These are phyloP conservation scores for Notoglanidium macrostoma DNA, from an alignment of 2,797 vertebrate genomes.

Conservation along the genomic window DNA sequence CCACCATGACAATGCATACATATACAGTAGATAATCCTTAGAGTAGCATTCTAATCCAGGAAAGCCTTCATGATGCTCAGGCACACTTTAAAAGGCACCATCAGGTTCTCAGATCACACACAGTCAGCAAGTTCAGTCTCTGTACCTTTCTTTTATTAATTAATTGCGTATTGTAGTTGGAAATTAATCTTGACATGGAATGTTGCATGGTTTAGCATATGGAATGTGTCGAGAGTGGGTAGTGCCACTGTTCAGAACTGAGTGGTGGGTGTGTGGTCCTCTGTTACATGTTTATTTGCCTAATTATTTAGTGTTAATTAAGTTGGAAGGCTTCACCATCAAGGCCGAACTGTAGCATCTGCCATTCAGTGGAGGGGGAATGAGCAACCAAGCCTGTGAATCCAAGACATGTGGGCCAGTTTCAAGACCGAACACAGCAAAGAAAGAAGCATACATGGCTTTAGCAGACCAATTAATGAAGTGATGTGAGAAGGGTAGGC, in stretches of 20 bases:
- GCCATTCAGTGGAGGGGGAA: conserved; percentile 60
- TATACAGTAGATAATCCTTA: conserved; percentile 8
- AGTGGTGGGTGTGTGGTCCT: conserved; percentile 53
- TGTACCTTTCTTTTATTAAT: conserved; percentile 45
- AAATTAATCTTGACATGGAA: conserved; percentile 37
- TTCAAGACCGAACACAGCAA: conserved; percentile 48
- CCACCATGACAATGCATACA: conserved; percentile 21
- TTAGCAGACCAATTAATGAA: conserved; percentile 71
- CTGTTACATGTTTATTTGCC: conserved; percentile 67
- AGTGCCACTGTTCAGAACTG: conserved; percentile 41
- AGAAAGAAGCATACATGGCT: conserved; percentile 54
- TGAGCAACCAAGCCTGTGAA: conserved; percentile 43
- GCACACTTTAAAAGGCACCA: not conserved
- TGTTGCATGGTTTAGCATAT: conserved; percentile 36
- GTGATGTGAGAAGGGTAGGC: conserved; percentile 60
- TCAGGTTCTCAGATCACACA: conserved; percentile 19
- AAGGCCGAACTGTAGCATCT: conserved; percentile 71
- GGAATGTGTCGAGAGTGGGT: conserved; percentile 40
- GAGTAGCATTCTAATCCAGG: conserved; percentile 1
- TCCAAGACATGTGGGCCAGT: conserved; percentile 38
- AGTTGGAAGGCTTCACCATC: conserved; percentile 68
- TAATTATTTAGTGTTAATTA: conserved; percentile 76
- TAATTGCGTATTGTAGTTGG: conserved; percentile 42
- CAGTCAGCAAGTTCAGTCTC: conserved; percentile 35
- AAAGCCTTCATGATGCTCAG: not conserved